Conservation (phyloP, 92 coral and sea anemone genomes). For the Anthopleura xanthogrammica region DNA sequence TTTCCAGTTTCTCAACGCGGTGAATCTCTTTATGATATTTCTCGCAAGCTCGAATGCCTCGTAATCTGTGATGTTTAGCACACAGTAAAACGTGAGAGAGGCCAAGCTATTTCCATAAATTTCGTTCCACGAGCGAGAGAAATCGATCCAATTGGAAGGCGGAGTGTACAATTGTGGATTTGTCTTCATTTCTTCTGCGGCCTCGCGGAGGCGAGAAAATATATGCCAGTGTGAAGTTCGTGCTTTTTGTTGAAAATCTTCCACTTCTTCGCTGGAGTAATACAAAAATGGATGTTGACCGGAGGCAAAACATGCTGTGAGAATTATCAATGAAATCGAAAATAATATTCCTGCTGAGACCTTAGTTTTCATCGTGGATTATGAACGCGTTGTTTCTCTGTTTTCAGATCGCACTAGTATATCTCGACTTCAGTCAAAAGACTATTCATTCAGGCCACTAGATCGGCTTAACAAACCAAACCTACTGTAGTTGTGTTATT, state of each 20-base stretch:
- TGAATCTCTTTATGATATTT: conserved; percentile 53
- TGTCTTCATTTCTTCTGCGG: conserved; percentile 45
- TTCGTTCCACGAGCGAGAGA: conserved; percentile 82
- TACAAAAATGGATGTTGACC: conserved; percentile 63
- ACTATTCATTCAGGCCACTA: no score
- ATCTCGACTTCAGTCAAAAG: no score
- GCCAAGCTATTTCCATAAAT: conserved; percentile 67
- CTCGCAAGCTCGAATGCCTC: conserved; percentile 57
- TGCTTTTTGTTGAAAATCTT: conserved; percentile 54
- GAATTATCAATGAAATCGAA: neutral
- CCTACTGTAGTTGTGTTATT: no score
- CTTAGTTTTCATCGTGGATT: neutral
- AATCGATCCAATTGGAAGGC: conserved; percentile 54
- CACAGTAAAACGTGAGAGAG: conserved; percentile 74
- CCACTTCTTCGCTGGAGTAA: conserved; percentile 54
- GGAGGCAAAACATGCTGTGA: neutral
- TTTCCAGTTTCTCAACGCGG: conserved; percentile 70
- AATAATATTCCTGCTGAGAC: neutral
- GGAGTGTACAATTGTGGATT: conserved; percentile 44
- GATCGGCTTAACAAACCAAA: no score
- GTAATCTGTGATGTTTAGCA: conserved; percentile 58
- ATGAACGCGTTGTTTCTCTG: neutral
- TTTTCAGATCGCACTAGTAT: no score
- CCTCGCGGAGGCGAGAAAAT: conserved; percentile 43
- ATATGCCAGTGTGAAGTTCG: conserved; percentile 63